Base-by-base conservation (phyloP, 2,113 vertebrate genomes). In the Ornithorhynchus anatinus region DNA sequence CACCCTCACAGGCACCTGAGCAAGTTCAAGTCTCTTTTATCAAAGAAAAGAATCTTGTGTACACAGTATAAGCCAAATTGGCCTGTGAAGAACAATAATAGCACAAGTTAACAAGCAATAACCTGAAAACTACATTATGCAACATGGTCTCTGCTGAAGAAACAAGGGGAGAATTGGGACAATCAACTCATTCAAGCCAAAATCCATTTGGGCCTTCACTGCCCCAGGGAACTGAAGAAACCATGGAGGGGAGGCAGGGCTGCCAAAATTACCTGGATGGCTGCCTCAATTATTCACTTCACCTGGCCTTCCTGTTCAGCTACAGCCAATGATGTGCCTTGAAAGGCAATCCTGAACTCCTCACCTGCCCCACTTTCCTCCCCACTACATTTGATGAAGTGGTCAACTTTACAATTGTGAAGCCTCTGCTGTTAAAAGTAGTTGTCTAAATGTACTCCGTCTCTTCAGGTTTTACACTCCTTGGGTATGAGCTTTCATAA, bases 61-160 rank as follows among this genome's bases (percentile, higher is more conserved):
- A 57, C 20, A 67, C 36, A 53, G 60, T 70, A 67, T 39, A 45
- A 73, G 43, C 9, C 59, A 6, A n/a, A 35, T 5, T 5, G 20
- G 64, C 53, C 14, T 29, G 31, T 7, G 66, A 14, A 43, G 5
- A 32, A 4, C 8, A 6, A 5, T 0, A 45, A 53, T 1, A 42
- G 36, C 7, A 20, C 4, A 33, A 38, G 76, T 3, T 50, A 10
- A 39, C 0, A 1, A 16, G 53, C 22, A 32, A 40, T 1, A 29
- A 0, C 37, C 1, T 0, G 0, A 51, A 1, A 4, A 22, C 1
- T 13, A 3, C 4, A 1, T 38, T 0, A 0, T 2, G 45, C 43
- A 36, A 3, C 16, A n/a, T 7, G 45, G n/a, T 6, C 73, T 68
- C 37, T 17, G n/a, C 19, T 58, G 37, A 19, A 60, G 69, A 74